phyloP scores from a whole-genome alignment of 2,797 vertebrate genomes.

The Notolepis coatsorum region DNA sequence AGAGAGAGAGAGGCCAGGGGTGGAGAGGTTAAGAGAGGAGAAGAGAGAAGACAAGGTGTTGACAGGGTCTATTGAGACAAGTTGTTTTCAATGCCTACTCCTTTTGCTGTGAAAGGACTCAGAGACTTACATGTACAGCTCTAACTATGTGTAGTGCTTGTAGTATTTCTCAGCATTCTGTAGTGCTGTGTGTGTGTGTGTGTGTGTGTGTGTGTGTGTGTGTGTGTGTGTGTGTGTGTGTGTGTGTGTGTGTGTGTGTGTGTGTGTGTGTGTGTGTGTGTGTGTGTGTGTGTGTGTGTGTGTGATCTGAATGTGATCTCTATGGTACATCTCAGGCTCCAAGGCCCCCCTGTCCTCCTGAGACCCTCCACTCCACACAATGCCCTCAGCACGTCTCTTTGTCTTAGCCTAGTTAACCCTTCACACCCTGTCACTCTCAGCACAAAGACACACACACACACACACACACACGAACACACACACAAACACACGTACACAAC shows the following conservation, averaged over 20 bases:
- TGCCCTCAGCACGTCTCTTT: conserved; percentile 70
- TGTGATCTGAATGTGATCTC: not conserved
- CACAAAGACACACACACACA: conserved; percentile 34
- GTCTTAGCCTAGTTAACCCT: conserved; percentile 82
- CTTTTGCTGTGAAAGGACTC: conserved; percentile 46
- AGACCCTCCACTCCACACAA: conserved; percentile 75
- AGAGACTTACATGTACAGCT: not conserved
- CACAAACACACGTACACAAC: conserved; percentile 9
- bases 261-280: conserved; percentile 8
- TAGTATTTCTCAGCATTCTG: conserved; percentile 37
- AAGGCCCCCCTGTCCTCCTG: conserved; percentile 64
- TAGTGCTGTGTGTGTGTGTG: conserved; percentile 8
- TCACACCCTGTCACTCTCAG: conserved; percentile 66
- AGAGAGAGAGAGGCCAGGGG: too few species aligned
- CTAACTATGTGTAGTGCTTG: conserved; percentile 32
- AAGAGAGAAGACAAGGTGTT: conserved; percentile 26
- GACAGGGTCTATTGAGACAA: conserved; percentile 54
- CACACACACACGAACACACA: not conserved
- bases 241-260: conserved; percentile 12
- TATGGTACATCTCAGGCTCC: conserved; percentile 18
- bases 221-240: not conserved
- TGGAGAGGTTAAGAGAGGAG: conserved; percentile 24
- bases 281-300: not conserved
- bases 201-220: conserved; percentile 10
- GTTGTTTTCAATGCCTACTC: conserved; percentile 51